Evolutionary conservation across 2,113 vertebrate genomes (phyloP), one percentile per base, ranked within the genome.

Genomic region (Rhinichthys klamathensis): DNA sequence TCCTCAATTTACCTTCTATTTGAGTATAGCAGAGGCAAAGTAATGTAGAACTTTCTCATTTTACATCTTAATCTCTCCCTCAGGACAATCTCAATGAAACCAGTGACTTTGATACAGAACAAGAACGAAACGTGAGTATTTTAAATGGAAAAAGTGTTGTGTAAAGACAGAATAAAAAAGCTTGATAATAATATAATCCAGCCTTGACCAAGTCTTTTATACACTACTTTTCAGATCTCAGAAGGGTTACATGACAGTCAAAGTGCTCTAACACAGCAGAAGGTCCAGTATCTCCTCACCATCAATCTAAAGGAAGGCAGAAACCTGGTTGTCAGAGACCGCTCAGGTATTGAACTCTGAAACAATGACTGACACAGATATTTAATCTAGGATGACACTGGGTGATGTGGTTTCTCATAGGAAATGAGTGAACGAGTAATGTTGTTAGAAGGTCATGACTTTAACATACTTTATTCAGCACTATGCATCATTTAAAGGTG

Each of bases 271-370:
- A 27, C 63, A 23, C 84, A 30, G 25, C 94, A 94, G 89, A 93
- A 92, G 60, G 94, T 95, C 2, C 89, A 89, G 77, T 99, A 98
- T 90, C 95, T 99, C 56, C 92, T 99, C 82, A 97, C 91, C 87
- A 96, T 99, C 86, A 96, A 96, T 88, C 91, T 99, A 65, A 98
- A 95, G 91, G 95, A 96, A 84, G 98, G 98, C 38, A 91, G 92
- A 72, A 97, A 97, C 88, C 94, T 99, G 85, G 97, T 97, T 54
- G 91, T 97, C 92, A 92, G 96, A 81, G 94, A 97, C 89, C 97
- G 97, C 63, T 96, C 95, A 4, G 97, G 98, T 99, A 94, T 9
- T 83, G 67, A 32, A 18, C 21, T 49, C 27, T 82, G 11, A 58
- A 60, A 38, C 23, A 46, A 4, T 44, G 5, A 70, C 67, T 72